These are phyloP conservation scores for Apis dorsata DNA, from an alignment of 1,140 invertebrate genomes.

Conservation along the genomic window DNA sequence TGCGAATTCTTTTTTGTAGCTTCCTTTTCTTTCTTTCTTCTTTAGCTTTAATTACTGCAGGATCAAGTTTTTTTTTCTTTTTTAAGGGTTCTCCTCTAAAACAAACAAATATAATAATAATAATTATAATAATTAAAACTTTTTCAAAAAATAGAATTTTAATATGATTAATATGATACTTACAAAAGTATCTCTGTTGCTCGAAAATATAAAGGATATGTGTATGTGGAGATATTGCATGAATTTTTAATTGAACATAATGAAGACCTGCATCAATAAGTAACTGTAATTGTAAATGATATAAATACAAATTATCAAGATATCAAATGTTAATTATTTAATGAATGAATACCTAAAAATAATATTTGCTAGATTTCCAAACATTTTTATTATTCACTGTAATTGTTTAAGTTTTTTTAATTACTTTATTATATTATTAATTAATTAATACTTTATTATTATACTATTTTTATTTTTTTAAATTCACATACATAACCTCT, in stretches of 20 bases:
- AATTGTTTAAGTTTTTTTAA: neutral
- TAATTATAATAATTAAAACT: neutral
- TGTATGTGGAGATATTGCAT: slow-evolving; percentile 64
- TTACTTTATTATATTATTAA: neutral
- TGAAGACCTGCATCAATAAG: slow-evolving; percentile 49
- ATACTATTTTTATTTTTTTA: rapidly evolving
- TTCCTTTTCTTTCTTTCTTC: slow-evolving; percentile 90
- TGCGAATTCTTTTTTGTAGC: slow-evolving; percentile 90
- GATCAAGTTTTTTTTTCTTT: slow-evolving; percentile 93
- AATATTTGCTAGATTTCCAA: slow-evolving; percentile 3
- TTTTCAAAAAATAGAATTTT: neutral
- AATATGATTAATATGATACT: slow-evolving; percentile 39
- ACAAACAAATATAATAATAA: neutral
- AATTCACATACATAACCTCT: neutral
- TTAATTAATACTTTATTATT: neutral
- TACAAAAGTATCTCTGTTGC: slow-evolving; percentile 65
- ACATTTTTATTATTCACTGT: neutral
- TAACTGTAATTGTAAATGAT: neutral
- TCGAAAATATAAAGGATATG: slow-evolving; percentile 62
- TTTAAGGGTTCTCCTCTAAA: slow-evolving; percentile 90
- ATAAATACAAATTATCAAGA: neutral
- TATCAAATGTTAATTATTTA: neutral
- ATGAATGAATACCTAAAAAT: slow-evolving; percentile 21
- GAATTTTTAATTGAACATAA: slow-evolving; percentile 1
- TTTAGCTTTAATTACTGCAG: slow-evolving; percentile 86